A percentile compares a stretch with the other conserved stretches of the same genome.
These are phyloP conservation scores for Phortica magna DNA, from an alignment of 2,888 invertebrate genomes.

Conservation along the genomic window DNA sequence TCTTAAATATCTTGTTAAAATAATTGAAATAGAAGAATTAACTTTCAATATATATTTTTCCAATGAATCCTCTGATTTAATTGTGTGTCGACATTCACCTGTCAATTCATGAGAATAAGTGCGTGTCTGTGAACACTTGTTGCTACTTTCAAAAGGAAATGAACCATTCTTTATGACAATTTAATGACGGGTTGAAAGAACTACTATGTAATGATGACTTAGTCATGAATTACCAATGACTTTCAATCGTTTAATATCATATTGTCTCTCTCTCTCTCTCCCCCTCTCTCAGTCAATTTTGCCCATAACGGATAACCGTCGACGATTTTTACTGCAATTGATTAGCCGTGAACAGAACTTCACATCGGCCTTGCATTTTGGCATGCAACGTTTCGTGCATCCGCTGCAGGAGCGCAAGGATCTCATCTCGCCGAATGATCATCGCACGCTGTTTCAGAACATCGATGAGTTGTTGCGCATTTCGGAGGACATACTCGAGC, in stretches of 20 bases:
- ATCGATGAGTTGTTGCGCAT: conserved; percentile 87
- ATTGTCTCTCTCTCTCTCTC: not conserved
- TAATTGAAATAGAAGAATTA: too few species aligned
- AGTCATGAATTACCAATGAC: too few species aligned
- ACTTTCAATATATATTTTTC: too few species aligned
- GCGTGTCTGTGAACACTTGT: too few species aligned
- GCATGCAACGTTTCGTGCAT: conserved; percentile 87
- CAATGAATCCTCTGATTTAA: too few species aligned
- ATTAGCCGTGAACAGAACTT: conserved; percentile 89
- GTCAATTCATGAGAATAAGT: too few species aligned
- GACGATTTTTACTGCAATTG: conserved; percentile 86
- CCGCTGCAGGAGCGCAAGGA: conserved; percentile 87
- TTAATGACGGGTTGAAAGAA: too few species aligned
- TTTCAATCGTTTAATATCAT: conserved; percentile 17
- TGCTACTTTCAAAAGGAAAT: too few species aligned
- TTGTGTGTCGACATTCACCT: too few species aligned
- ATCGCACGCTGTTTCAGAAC: conserved; percentile 90
- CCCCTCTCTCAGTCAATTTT: conserved; percentile 74
- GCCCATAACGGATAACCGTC: conserved; percentile 80
- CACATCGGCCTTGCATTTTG: conserved; percentile 87
- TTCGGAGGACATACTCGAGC: conserved; percentile 89
- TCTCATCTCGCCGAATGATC: conserved; percentile 86
- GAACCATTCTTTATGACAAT: too few species aligned
- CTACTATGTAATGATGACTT: too few species aligned
- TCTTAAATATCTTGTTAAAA: too few species aligned